These are phyloP conservation scores for Hoplodrina blanda DNA, from an alignment of 2,888 invertebrate genomes.

Conservation along the genomic window DNA sequence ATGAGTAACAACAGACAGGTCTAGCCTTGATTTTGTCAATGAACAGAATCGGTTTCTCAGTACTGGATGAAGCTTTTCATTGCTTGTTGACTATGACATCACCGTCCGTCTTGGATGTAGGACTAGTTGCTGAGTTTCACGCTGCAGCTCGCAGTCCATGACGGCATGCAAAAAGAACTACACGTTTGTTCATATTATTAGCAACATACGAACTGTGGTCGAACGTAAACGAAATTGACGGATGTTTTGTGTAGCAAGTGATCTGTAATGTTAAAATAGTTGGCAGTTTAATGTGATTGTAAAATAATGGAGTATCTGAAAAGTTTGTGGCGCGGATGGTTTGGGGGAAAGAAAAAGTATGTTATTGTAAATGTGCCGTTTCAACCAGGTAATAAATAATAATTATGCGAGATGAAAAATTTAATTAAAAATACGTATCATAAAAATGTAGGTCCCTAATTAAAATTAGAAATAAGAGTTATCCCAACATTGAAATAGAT, in stretches of 20 bases:
- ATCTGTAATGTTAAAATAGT: slow-evolving; percentile 51
- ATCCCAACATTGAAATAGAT: neutral
- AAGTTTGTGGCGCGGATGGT: slow-evolving; percentile 82
- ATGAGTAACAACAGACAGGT: slow-evolving; percentile 70
- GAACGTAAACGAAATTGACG: slow-evolving; percentile 53
- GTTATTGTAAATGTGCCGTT: slow-evolving; percentile 85
- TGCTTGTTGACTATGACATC: slow-evolving; percentile 85
- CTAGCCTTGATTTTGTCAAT: slow-evolving; percentile 72
- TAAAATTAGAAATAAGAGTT: neutral
- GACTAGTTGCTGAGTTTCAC: slow-evolving; percentile 73
- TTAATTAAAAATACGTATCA: neutral
- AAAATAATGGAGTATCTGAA: slow-evolving; percentile 81
- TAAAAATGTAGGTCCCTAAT: neutral
- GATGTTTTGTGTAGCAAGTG: slow-evolving; percentile 50
- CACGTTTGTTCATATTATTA: slow-evolving; percentile 83
- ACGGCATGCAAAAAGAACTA: slow-evolving; percentile 77
- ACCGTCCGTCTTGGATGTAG: slow-evolving; percentile 75
- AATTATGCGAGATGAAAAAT: neutral
- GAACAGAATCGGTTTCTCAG: slow-evolving; percentile 75
- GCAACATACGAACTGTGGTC: slow-evolving; percentile 67
- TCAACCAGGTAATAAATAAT: slow-evolving; percentile 79
- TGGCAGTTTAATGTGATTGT: slow-evolving; percentile 53
- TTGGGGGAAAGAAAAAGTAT: slow-evolving; percentile 80
- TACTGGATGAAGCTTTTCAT: slow-evolving; percentile 76
- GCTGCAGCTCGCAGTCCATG: slow-evolving; percentile 79